These are phyloP conservation scores for Wiebesia pumilae DNA, from an alignment of 1,140 invertebrate species.

Conservation along the genomic window DNA sequence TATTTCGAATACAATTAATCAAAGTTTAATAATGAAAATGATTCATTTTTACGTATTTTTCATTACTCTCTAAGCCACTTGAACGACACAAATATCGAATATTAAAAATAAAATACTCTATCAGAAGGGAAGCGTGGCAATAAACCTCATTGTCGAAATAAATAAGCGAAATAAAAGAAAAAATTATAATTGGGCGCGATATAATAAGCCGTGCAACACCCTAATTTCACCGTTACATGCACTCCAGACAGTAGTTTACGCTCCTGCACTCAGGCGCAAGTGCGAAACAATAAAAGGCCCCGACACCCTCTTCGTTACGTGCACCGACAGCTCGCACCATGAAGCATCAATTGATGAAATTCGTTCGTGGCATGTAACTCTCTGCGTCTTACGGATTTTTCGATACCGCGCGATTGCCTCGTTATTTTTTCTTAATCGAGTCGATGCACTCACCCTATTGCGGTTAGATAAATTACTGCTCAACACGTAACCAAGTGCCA, in stretches of 20 bases:
- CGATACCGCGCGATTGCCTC: constrained; percentile 6
- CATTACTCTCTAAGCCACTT: too few relatives aligned
- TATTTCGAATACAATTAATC: too few relatives aligned
- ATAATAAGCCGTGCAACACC: constrained; percentile 22
- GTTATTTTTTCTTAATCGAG: constrained; percentile 13
- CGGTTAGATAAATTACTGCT: too few relatives aligned
- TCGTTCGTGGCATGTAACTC: too few relatives aligned
- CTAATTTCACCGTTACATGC: constrained; percentile 5
- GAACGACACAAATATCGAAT: too few relatives aligned
- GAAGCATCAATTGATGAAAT: neutral
- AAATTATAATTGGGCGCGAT: neutral
- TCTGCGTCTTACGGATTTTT: neutral
- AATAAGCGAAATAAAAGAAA: neutral
- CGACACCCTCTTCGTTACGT: constrained; percentile 56
- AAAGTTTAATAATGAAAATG: too few relatives aligned
- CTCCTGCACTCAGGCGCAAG: neutral
- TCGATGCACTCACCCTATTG: too few relatives aligned
- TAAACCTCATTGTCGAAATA: neutral
- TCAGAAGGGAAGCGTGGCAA: neutral
- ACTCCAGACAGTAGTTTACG: neutral
- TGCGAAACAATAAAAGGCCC: constrained; percentile 58
- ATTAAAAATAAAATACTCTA: neutral
- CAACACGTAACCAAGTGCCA: too few relatives aligned
- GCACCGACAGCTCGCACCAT: neutral
- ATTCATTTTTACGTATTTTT: too few relatives aligned